Evolutionary conservation across 2,113 vertebrate genomes (phyloP).

Genomic region (Perccottus glenii): DNA sequence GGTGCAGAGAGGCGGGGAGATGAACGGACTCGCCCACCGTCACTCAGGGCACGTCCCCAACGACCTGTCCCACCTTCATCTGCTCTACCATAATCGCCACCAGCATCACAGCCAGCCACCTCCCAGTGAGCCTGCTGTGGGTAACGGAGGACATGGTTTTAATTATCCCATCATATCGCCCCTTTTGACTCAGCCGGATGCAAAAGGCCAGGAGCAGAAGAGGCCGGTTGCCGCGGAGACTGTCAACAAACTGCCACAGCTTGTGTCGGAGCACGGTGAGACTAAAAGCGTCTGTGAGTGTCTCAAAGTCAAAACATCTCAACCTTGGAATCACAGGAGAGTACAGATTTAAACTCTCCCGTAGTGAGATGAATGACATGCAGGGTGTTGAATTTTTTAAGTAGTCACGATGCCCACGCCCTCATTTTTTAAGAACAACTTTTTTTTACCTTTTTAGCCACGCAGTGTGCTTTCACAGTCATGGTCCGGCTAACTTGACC

Average conservation of each 20-base stretch:
- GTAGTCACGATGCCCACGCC: no score
- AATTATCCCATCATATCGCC: conserved; percentile 96
- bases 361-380: conserved; percentile 7
- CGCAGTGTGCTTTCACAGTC: not conserved
- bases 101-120: conserved; percentile 48
- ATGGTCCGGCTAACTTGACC: not conserved
- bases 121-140: conserved; percentile 29
- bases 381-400: not conserved
- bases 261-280: conserved; percentile 89
- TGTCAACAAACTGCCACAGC: conserved; percentile 84
- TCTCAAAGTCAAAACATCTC: conserved; percentile 3
- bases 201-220: conserved; percentile 68
- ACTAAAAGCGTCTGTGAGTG: conserved; percentile 5
- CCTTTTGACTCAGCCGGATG: conserved; percentile 55
- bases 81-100: conserved; percentile 56
- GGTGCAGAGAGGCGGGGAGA: conserved; percentile 46
- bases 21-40: conserved; percentile 75
- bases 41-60: conserved; percentile 80
- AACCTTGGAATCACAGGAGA: not conserved
- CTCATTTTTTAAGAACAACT: not conserved
- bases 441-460: conserved; percentile 1
- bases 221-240: conserved; percentile 70
- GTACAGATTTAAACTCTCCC: conserved; percentile 8
- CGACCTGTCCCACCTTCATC: conserved; percentile 82
- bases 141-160: conserved; percentile 78